Base-by-base conservation (phyloP, 2,888 invertebrate genomes). In the Idaea dimidiata region DNA sequence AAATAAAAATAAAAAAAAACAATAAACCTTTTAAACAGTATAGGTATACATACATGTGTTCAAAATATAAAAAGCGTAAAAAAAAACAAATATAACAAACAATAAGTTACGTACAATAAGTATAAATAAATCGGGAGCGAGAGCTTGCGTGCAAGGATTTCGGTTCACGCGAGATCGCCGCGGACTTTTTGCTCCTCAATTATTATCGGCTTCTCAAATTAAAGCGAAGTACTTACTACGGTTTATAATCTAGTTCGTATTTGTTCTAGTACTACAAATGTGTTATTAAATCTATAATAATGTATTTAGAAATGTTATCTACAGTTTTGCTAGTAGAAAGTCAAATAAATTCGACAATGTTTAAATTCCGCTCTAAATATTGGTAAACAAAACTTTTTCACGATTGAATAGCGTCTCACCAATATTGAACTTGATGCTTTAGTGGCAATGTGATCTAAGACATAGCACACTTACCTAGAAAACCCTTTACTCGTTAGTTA, bases 91-190 rank as follows among this genome's bases (percentile, higher is more conserved):
- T 43, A 43, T 43, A 14, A 43, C 43, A 66, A 76, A 72, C 64
- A 70, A 67, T 67, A 66, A 69, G 72, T 74, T n/a, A n/a, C n/a
- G n/a, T n/a, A n/a, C n/a, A n/a, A n/a, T 67, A 66, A 69, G 72
- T 74, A 73, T 72, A 80, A 79, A 73, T 69, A 71, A 71, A 75
- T 78, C 43, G 43, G 43, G 43, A 43, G 43, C 43, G 43, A 43
- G 43, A 58, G 43, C 43, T 88, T 85, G 89, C 87, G 89, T 88
- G 89, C 81, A 75, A 75, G 79, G 83, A 86, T 81, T 83, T 80
- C 81, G 79, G 79, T 88, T 84, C 80, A 82, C 88, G 86, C 87
- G 85, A 82, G 66, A 66, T 43, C 10, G 43, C 43, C 43, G 43
- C 43, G 43, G 43, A 43, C 43, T 43, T 43, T 43, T 43, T 43